These are phyloP conservation scores for Galeopterus variegatus DNA, from an alignment of 2,113 vertebrate genomes.

Conservation along the genomic window DNA sequence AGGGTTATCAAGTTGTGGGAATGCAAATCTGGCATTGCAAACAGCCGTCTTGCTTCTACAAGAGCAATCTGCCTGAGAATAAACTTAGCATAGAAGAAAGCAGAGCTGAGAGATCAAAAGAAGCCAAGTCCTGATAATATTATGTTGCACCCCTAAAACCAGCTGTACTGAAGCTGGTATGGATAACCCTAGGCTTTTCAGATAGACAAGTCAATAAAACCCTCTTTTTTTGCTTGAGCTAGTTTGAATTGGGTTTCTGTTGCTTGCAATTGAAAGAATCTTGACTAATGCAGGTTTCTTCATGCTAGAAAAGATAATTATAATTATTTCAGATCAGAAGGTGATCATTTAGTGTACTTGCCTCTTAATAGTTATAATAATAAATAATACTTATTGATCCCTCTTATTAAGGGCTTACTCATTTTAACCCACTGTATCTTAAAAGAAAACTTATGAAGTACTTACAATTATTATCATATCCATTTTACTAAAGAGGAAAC, in stretches of 20 bases:
- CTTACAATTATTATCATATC: neutral
- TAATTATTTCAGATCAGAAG: conserved; percentile 14
- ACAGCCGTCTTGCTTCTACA: neutral
- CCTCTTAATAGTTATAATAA: conserved; percentile 40
- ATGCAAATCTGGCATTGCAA: neutral
- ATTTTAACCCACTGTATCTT: conserved; percentile 8
- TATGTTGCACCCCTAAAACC: neutral
- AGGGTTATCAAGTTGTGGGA: neutral
- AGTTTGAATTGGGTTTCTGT: conserved; percentile 39
- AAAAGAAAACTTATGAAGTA: neutral
- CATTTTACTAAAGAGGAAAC: conserved; percentile 42
- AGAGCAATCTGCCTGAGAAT: conserved; percentile 35
- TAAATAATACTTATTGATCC: conserved; percentile 22
- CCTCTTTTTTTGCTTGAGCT: neutral
- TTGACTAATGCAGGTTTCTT: neutral
- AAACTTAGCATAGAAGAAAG: conserved; percentile 55
- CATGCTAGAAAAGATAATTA: neutral
- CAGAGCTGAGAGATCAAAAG: conserved; percentile 22
- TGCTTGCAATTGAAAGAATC: conserved; percentile 21
- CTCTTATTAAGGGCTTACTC: neutral
- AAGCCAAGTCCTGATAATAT: conserved; percentile 19
- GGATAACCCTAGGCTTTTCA: neutral
- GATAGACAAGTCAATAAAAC: neutral
- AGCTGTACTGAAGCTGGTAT: neutral
- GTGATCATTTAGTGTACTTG: neutral